Percentiles rank a stretch among this genome's conserved stretches.
These are phyloP conservation scores for Sminthurinus signatus DNA, from an alignment of 1,140 invertebrate species.

Conservation along the genomic window DNA sequence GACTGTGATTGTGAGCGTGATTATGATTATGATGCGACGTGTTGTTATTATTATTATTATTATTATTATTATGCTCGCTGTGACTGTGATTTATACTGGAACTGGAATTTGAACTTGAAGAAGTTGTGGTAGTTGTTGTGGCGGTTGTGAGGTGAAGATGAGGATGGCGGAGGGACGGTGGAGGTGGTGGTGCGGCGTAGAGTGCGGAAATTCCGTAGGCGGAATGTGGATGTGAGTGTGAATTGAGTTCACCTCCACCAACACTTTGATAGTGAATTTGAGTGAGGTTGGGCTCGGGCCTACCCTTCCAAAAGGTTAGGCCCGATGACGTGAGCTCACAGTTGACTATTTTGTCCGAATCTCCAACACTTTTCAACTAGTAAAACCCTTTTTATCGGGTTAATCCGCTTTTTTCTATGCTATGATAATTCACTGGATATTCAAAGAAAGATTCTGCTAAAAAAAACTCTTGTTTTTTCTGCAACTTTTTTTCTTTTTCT, in stretches of 20 bases:
- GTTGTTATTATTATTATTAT: no score
- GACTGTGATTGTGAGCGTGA: constrained; percentile 8
- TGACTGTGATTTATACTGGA: no score
- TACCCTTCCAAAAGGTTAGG: constrained; percentile 37
- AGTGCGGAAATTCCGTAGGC: constrained; percentile 19
- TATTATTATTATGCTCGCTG: no score
- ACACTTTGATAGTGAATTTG: constrained; percentile 2
- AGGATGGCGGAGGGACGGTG: constrained; percentile 21
- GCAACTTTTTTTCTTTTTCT: no score
- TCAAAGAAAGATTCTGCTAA: no score
- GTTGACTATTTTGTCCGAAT: constrained; percentile 34
- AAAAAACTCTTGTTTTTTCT: no score
- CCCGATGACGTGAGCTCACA: constrained; percentile 35
- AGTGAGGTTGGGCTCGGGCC: constrained; percentile 20
- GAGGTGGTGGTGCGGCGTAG: constrained; percentile 11
- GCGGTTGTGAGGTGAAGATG: constrained; percentile 11
- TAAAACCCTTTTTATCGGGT: no score
- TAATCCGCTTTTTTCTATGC: no score
- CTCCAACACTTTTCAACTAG: no score
- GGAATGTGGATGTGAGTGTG: constrained; percentile 4
- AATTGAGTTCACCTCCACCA: constrained; percentile 3
- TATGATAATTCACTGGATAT: no score
- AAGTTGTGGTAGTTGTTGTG: constrained; percentile 10
- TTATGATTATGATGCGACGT: constrained; percentile 3
- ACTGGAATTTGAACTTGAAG: no score